phyloP scores from a whole-genome alignment of 2,113 vertebrate species.

The Lathamus discolor region DNA sequence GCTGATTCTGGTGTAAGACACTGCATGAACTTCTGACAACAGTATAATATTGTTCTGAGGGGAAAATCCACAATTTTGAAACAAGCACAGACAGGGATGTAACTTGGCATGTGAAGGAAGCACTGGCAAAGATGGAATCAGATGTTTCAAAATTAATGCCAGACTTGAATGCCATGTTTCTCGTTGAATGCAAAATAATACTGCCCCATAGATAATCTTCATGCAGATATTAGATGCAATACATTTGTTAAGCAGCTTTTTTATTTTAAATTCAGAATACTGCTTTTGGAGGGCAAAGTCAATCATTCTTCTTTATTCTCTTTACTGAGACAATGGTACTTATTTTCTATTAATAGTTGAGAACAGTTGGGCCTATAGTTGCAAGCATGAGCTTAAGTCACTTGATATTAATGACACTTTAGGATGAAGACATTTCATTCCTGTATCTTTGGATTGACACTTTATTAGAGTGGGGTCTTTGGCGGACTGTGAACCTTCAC shows the following conservation, averaged over 20 bases:
- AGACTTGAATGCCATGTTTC: background rate
- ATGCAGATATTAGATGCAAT: background rate
- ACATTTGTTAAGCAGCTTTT: background rate
- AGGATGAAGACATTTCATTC: background rate
- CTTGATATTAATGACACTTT: background rate
- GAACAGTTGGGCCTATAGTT: background rate
- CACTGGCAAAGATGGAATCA: background rate
- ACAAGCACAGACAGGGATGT: accelerated
- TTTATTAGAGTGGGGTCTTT: background rate
- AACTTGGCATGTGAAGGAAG: background rate
- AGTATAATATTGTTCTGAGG: background rate
- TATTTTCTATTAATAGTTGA: background rate
- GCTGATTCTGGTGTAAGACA: background rate
- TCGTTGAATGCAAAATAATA: background rate
- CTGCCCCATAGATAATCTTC: background rate
- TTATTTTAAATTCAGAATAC: background rate
- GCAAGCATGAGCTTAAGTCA: background rate
- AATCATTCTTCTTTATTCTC: background rate
- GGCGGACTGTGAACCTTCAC: background rate
- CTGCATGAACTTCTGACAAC: background rate
- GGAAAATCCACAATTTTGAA: background rate
- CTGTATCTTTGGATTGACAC: background rate
- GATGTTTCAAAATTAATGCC: background rate
- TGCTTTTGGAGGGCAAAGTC: background rate
- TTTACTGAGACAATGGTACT: background rate